Conservation (phyloP, 2,888 invertebrate species). For the Gymnocheta viridis region DNA sequence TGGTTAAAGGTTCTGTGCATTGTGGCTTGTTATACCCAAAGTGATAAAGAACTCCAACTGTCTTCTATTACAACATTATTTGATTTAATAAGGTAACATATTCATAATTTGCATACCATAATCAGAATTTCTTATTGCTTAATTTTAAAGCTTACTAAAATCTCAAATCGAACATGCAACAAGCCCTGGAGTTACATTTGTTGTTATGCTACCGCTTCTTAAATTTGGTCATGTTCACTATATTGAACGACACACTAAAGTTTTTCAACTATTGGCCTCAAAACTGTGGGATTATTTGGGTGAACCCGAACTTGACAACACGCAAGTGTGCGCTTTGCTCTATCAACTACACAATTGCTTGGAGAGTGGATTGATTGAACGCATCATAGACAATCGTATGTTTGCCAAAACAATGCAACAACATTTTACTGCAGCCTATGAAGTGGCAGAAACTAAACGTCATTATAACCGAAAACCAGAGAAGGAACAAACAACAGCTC, state of each 20-base stretch:
- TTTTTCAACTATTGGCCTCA: slow-evolving; percentile 86
- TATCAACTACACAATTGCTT: slow-evolving; percentile 90
- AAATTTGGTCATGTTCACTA: slow-evolving; percentile 86
- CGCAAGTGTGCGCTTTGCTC: slow-evolving; percentile 85
- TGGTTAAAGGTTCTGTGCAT: slow-evolving; percentile 89
- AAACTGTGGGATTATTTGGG: slow-evolving; percentile 88
- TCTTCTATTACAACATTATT: slow-evolving; percentile 88
- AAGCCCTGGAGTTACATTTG: slow-evolving; percentile 84
- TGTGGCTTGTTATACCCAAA: slow-evolving; percentile 86
- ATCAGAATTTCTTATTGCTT: not conserved
- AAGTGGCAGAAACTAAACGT: slow-evolving; percentile 49
- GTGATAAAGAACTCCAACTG: slow-evolving; percentile 85
- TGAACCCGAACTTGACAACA: slow-evolving; percentile 77
- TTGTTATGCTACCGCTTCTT: slow-evolving; percentile 87
- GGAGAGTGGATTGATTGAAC: slow-evolving; percentile 85
- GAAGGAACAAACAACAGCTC: slow-evolving; percentile 41
- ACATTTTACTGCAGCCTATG: slow-evolving; percentile 72
- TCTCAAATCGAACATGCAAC: slow-evolving; percentile 82
- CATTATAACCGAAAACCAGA: slow-evolving; percentile 27
- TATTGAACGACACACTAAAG: slow-evolving; percentile 86
- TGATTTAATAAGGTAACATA: slow-evolving; percentile 85
- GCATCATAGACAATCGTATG: slow-evolving; percentile 85
- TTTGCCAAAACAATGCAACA: slow-evolving; percentile 78
- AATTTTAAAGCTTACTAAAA: slow-evolving; percentile 77
- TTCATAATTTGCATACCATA: not conserved